Percentiles rank a stretch among this genome's conserved stretches.
These are phyloP conservation scores for Eucera pruinosa DNA, from an alignment of 2,888 invertebrate species.

Conservation along the genomic window DNA sequence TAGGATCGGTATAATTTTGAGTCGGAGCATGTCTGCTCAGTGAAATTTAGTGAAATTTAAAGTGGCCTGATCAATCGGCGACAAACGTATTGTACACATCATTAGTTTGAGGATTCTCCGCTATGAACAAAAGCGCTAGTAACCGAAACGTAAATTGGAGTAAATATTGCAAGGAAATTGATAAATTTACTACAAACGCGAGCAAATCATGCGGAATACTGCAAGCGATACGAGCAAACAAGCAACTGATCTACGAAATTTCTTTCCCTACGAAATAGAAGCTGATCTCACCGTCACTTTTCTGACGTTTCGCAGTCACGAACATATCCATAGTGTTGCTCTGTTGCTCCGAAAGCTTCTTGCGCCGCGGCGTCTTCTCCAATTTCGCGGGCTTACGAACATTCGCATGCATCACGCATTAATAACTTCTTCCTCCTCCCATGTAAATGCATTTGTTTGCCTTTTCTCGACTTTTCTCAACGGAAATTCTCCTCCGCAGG, in stretches of 20 bases:
- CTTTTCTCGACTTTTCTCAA: background rate
- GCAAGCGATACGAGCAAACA: constrained; percentile 66
- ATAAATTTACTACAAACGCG: constrained; percentile 54
- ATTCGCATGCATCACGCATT: constrained; percentile 65
- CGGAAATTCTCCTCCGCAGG: background rate
- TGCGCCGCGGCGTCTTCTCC: constrained; percentile 76
- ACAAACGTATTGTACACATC: constrained; percentile 46
- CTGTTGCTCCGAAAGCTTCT: constrained; percentile 75
- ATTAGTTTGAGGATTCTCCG: constrained; percentile 63
- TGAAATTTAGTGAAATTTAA: background rate
- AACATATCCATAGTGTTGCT: constrained; percentile 81
- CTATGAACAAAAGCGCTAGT: constrained; percentile 62
- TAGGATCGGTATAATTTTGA: too few relatives aligned
- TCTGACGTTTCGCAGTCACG: constrained; percentile 81
- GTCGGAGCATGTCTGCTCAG: background rate
- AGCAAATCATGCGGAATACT: constrained; percentile 67
- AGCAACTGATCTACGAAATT: constrained; percentile 64
- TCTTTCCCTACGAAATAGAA: constrained; percentile 53
- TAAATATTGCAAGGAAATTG: constrained; percentile 61
- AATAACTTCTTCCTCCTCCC: background rate
- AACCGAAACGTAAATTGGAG: constrained; percentile 59
- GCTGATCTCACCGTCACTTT: constrained; percentile 81
- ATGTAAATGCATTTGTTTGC: constrained; percentile 11
- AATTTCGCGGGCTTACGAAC: constrained; percentile 80
- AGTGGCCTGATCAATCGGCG: constrained; percentile 30